Evolutionary conservation across 2,113 vertebrate genomes (phyloP), one percentile per base, ranked within the genome.

Genomic region (Vimba vimba): DNA sequence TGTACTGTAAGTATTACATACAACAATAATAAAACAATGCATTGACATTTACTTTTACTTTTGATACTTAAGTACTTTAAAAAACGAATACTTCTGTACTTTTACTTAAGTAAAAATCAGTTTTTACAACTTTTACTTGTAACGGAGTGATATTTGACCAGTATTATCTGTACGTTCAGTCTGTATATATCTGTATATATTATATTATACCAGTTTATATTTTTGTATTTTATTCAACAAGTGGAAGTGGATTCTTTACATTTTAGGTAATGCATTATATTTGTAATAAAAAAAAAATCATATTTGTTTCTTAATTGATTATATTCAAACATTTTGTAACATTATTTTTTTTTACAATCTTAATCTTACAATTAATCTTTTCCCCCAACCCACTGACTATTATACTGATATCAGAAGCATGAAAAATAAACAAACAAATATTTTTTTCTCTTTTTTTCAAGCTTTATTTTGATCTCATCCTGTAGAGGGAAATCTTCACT

Each of bases 381-480:
- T 39, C 5, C 19, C 19, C 11, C 68, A 43, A 2, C 33, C 5
- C 21, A 39, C 2, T 10, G 74, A 30, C 47, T 76, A 5, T 43
- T 25, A 25, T n/a, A 50, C 47, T 27, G 33, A 79, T 57, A 55
- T 79, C 33, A 60, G 11, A 39, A 12, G 27, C 19, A 78, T 33
- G 10, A 66, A 30, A 71, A 71, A 52, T 9, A 52, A 33, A 57
- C 13, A 39, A 1, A 4, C 77, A 91, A 86, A 7, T 59, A 36
- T 1, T 33, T 33, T 86, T 90, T 85, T 39, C 47, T 66, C 85
- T 50, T 94, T 91, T 94, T 93, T 91, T 88, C 11, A 59, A 69
- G 87, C 88, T 93, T 92, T 89, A 91, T 90, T 92, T 89, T 81
- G 60, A 87, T 87, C 87, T 91, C 55, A 77, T 92, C 86, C 91